Percentiles rank a stretch among this genome's conserved stretches.
phyloP scores from a whole-genome alignment of 2,888 invertebrate species.

The Caprella mutica region DNA sequence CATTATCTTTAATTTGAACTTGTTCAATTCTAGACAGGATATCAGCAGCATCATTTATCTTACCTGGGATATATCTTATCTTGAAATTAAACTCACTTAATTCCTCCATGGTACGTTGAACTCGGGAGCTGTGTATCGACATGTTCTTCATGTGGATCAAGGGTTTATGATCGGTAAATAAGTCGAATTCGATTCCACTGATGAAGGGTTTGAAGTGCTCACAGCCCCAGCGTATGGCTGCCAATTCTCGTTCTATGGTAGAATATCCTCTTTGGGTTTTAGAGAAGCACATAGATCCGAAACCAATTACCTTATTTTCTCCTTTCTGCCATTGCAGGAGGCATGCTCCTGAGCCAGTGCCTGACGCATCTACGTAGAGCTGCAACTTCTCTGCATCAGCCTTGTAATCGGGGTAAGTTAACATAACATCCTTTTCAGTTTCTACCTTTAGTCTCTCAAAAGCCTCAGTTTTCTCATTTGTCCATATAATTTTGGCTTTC shows the following conservation, averaged over 20 bases:
- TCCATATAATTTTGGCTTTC: not conserved
- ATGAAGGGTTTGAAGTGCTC: not conserved
- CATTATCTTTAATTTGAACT: too few species aligned
- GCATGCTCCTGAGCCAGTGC: not conserved
- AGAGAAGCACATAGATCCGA: not conserved
- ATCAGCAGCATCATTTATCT: not conserved
- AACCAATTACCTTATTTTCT: not conserved
- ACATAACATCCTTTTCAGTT: not conserved
- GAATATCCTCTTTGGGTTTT: not conserved
- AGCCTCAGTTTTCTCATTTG: not conserved
- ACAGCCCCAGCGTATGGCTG: not conserved
- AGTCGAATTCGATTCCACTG: not conserved
- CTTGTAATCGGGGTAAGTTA: not conserved
- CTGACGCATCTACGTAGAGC: slow-evolving; percentile 1
- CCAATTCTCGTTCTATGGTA: not conserved
- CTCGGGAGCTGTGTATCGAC: not conserved
- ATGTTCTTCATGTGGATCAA: not conserved
- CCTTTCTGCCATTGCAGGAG: not conserved
- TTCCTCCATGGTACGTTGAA: not conserved
- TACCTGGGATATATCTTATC: not conserved
- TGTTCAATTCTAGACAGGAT: not conserved
- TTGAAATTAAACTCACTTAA: not conserved
- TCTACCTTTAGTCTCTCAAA: not conserved
- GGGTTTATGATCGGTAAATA: not conserved
- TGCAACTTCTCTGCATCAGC: not conserved